Conservation (phyloP, 2,888 invertebrate genomes). For the Polyommatus iphigenia region DNA sequence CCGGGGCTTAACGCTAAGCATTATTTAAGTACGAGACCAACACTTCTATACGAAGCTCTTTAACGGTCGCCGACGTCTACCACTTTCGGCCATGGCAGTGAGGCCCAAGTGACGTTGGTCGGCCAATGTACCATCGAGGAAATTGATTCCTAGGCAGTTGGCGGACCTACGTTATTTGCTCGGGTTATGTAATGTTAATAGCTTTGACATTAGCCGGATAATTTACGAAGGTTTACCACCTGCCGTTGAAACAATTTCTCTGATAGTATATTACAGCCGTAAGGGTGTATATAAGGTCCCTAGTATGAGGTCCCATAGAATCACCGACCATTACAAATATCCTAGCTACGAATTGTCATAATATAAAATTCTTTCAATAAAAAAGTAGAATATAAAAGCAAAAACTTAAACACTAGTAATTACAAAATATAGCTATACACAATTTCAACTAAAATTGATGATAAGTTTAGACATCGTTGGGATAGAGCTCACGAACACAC, state of each 20-base stretch:
- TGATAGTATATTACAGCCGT: background rate
- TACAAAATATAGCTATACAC: conserved; percentile 12
- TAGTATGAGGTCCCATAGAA: background rate
- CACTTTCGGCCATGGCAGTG: background rate
- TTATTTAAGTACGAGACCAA: conserved; percentile 22
- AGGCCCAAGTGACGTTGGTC: background rate
- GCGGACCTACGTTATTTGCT: background rate
- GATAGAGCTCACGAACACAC: conserved; percentile 7
- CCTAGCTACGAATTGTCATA: conserved; percentile 8
- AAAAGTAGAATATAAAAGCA: conserved; percentile 5
- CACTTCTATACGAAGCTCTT: background rate
- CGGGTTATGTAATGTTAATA: background rate
- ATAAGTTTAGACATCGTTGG: conserved; percentile 13
- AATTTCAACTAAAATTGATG: conserved; percentile 12
- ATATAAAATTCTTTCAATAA: conserved; percentile 1
- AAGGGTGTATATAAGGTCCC: background rate
- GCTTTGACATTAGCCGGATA: too few relatives aligned
- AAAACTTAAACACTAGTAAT: background rate
- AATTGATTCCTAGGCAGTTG: background rate
- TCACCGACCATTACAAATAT: background rate
- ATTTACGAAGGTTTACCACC: too few relatives aligned
- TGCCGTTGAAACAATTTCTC: background rate
- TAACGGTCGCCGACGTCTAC: background rate
- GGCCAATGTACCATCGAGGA: background rate
- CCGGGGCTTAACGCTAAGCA: background rate